Conservation (phyloP, 2,888 invertebrate species). For the Eubasilissa splendida region DNA sequence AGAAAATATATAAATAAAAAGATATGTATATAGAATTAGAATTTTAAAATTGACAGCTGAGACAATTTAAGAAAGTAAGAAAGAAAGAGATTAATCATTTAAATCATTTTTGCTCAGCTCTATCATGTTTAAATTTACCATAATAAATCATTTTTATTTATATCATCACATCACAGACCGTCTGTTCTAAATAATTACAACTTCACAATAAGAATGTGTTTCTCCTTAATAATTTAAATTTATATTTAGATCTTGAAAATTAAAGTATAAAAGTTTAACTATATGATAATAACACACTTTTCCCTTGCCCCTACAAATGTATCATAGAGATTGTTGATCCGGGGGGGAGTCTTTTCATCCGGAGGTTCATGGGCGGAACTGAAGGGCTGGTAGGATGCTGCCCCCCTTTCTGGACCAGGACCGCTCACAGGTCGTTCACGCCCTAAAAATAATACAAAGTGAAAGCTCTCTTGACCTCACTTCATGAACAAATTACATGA, state of each 20-base stretch:
- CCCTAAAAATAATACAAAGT: slow-evolving; percentile 63
- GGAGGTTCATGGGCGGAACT: slow-evolving; percentile 87
- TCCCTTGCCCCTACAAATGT: slow-evolving; percentile 71
- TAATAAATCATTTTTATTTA: no score
- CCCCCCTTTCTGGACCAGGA: slow-evolving; percentile 77
- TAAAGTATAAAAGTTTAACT: not conserved
- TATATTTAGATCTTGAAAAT: not conserved
- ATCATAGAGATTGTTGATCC: slow-evolving; percentile 75
- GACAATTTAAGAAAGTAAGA: no score
- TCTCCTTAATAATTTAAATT: not conserved
- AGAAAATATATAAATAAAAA: no score
- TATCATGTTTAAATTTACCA: no score
- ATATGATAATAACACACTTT: slow-evolving; percentile 61
- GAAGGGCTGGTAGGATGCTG: slow-evolving; percentile 93
- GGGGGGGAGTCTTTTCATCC: slow-evolving; percentile 78
- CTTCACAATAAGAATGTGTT: no score
- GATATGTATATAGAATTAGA: no score
- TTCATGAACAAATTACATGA: not conserved
- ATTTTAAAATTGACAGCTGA: no score
- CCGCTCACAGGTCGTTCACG: slow-evolving; percentile 85
- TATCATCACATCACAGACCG: no score
- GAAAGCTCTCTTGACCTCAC: not conserved
- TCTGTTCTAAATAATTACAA: no score
- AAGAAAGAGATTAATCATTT: no score
- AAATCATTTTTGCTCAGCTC: no score